These are phyloP conservation scores for Cantharis rustica DNA, from an alignment of 2,888 invertebrate species.

Conservation along the genomic window DNA sequence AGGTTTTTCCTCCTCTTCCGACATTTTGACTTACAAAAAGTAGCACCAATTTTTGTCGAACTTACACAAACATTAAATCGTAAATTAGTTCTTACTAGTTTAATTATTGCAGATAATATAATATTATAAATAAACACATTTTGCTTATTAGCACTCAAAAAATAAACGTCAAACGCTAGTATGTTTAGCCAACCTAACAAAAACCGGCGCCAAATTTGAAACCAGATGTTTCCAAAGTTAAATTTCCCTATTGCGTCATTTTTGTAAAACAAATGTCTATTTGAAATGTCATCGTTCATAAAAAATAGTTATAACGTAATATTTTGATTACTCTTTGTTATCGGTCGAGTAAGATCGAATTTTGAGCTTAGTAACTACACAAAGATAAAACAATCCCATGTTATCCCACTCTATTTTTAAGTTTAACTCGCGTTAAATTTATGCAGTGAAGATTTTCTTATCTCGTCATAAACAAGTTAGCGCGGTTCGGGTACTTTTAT, in stretches of 20 bases:
- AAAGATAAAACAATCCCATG: not conserved
- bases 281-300: not conserved
- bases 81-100: not conserved
- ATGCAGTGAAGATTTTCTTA: not conserved
- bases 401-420: not conserved
- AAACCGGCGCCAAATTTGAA: not conserved
- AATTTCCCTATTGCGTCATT: not conserved
- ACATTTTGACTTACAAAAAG: slow-evolving; percentile 13
- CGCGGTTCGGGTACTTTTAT: not conserved
- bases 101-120: not conserved
- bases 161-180: not conserved
- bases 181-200: not conserved
- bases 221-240: not conserved
- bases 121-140: not conserved
- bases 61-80: not conserved
- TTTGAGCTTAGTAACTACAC: not conserved
- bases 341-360: not conserved
- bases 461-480: not conserved
- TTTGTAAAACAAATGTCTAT: not conserved
- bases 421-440: not conserved
- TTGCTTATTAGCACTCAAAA: not conserved
- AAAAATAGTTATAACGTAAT: not conserved
- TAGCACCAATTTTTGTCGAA: not conserved
- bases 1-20: slow-evolving; percentile 32
- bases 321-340: not conserved